phyloP scores from a whole-genome alignment of 2,113 vertebrate species.

The Proteles cristata region DNA sequence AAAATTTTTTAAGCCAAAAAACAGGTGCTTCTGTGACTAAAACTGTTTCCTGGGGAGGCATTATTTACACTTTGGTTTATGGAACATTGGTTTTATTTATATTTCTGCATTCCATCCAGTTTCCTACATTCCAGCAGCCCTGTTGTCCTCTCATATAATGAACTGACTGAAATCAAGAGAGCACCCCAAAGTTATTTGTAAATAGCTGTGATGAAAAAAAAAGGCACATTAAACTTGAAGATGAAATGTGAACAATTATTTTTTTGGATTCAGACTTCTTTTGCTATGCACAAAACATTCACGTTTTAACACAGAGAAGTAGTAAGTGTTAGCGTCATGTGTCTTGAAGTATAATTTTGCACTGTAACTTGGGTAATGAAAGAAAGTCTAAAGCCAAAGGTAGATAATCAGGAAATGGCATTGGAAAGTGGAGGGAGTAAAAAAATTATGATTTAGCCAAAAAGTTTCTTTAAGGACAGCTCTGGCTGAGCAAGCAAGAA shows the following conservation, averaged over 20 bases:
- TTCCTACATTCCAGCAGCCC: constrained; percentile 85
- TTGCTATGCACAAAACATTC: constrained; percentile 86
- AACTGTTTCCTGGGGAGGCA: constrained; percentile 83
- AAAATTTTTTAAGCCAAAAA: constrained; percentile 69
- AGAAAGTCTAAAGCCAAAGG: constrained; percentile 81
- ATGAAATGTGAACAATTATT: constrained; percentile 86
- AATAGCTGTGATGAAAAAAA: constrained; percentile 80
- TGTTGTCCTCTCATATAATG: constrained; percentile 7
- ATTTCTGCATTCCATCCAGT: constrained; percentile 85
- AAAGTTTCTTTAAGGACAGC: constrained; percentile 22
- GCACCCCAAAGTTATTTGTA: constrained; percentile 85
- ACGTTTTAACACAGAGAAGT: constrained; percentile 78
- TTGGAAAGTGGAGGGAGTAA: background rate
- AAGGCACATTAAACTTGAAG: constrained; percentile 86
- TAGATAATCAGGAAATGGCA: constrained; percentile 42
- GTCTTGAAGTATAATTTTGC: constrained; percentile 84
- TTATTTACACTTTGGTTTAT: constrained; percentile 73
- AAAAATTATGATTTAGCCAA: constrained; percentile 51
- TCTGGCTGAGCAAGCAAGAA: background rate
- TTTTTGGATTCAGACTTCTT: constrained; percentile 84
- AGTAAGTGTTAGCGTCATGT: constrained; percentile 72
- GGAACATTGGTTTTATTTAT: constrained; percentile 77
- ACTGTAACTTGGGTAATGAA: constrained; percentile 80
- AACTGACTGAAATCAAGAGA: constrained; percentile 80
- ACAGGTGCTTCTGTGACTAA: constrained; percentile 83